phyloP scores from a whole-genome alignment of 2,113 vertebrate genomes.

The Piaya cayana region DNA sequence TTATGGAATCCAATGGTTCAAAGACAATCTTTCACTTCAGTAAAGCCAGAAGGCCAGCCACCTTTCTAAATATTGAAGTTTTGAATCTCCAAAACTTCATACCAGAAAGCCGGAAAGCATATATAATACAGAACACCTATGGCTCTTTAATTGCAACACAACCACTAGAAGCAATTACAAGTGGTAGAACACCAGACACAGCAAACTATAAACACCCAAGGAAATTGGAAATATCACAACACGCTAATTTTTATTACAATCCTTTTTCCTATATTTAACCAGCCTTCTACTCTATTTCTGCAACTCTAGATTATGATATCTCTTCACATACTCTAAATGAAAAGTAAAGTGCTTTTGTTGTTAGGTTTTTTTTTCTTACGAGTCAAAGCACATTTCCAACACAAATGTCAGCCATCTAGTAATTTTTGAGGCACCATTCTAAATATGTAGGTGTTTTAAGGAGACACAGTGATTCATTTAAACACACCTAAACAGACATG shows the following conservation, averaged over 20 bases:
- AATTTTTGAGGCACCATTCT: background rate
- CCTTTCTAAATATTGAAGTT: background rate
- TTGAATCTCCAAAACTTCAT: background rate
- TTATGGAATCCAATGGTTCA: background rate
- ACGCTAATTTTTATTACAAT: fast-evolving
- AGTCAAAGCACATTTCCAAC: background rate
- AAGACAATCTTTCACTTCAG: background rate
- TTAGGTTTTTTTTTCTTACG: background rate
- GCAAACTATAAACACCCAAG: background rate
- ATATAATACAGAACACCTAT: background rate
- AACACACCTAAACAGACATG: background rate
- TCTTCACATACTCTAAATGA: background rate
- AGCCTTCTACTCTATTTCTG: background rate
- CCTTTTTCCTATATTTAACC: background rate
- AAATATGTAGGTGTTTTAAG: background rate
- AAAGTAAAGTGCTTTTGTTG: background rate
- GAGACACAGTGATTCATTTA: background rate
- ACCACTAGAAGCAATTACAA: background rate
- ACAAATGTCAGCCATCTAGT: background rate
- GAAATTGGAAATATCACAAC: background rate
- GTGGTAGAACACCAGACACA: background rate
- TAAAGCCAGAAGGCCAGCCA: background rate
- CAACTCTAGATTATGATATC: background rate
- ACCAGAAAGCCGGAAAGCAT: background rate
- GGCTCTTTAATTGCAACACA: background rate